Base-by-base conservation (phyloP, 2,113 vertebrate genomes). In the Sebastes schlegelii region DNA sequence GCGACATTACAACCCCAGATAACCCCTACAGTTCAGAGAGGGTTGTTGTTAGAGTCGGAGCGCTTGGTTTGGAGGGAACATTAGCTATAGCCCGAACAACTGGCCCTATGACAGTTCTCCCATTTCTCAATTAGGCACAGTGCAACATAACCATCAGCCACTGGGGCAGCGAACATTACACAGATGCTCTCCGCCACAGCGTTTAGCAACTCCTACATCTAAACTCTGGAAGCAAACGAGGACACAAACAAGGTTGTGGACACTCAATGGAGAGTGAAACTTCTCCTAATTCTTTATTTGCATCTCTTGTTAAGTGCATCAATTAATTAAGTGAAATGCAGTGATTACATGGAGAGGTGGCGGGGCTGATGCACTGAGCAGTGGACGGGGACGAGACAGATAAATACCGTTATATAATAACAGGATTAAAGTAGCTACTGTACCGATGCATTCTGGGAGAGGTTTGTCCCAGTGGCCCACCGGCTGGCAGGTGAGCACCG, bases 371-470 rank as follows among this genome's bases (percentile, higher is more conserved):
- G n/a, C 34, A 67, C 23, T 46, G 9, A 75, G 13, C 5, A 23
- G 7, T 43, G 57, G 8, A 77, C 6, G 64, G 3, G n/a, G 43
- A 26, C 58, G 11, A 74, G 6, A 34, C 34, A 34, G 34, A 54
- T 17, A 58, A 48, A 70, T 48, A 67, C 34, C 14, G 6, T 45
- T 43, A 63, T 34, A 49, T 49, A 17, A 75, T 34, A 34, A 34
- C 34, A 34, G 34, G 34, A 34, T 34, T 34, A 34, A 73, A 79
- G 94, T 2, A 73, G 67, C 8, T 92, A 65, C 71, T 94, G 94
- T 97, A 99, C 98, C 97, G 74, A 99, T 97, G 93, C 98, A 99
- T 91, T 99, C 98, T 55, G 98, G 98, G 16, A 99, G 93, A 79
- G 97, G 96, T 89, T 98, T 99, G 93, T 99, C 98, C 98, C 98